Percentiles rank a stretch among this genome's conserved stretches.
These are phyloP conservation scores for Argya squamiceps DNA, from an alignment of 2,797 vertebrate genomes.

Conservation along the genomic window DNA sequence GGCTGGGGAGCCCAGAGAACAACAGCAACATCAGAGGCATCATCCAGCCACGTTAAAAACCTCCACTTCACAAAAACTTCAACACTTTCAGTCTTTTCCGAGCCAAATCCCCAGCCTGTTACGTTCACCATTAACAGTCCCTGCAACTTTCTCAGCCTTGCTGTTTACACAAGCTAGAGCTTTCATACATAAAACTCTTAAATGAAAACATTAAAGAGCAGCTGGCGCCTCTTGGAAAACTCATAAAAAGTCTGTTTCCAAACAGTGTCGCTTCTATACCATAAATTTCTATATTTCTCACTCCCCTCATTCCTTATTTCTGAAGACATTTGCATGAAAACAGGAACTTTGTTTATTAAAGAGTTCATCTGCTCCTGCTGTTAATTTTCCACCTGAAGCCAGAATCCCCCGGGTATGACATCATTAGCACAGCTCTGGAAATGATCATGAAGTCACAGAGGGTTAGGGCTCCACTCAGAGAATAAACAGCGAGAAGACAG, in stretches of 20 bases:
- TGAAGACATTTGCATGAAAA: constrained; percentile 65
- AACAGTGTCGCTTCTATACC: constrained; percentile 56
- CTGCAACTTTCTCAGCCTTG: constrained; percentile 43
- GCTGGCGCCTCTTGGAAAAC: constrained; percentile 71
- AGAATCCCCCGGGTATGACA: background rate
- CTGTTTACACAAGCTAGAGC: constrained; percentile 61
- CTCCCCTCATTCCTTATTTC: constrained; percentile 28
- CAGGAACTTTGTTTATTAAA: constrained; percentile 53
- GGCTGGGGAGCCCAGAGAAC: background rate
- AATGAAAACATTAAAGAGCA: constrained; percentile 73
- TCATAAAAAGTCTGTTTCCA: constrained; percentile 71
- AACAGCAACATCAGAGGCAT: background rate
- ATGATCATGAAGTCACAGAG: constrained; percentile 46
- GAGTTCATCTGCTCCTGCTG: constrained; percentile 58
- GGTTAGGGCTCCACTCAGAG: background rate
- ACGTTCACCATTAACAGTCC: constrained; percentile 27
- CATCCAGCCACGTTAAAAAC: fast-evolving
- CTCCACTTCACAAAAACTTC: background rate
- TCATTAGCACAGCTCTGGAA: constrained; percentile 46
- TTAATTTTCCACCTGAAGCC: constrained; percentile 49
- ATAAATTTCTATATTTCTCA: constrained; percentile 56
- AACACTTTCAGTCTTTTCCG: background rate
- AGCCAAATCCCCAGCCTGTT: constrained; percentile 11
- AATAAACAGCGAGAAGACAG: background rate
- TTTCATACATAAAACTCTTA: constrained; percentile 69